These are phyloP conservation scores for Artemia sp. DNA, from an alignment of 2,888 invertebrate genomes.

Conservation along the genomic window DNA sequence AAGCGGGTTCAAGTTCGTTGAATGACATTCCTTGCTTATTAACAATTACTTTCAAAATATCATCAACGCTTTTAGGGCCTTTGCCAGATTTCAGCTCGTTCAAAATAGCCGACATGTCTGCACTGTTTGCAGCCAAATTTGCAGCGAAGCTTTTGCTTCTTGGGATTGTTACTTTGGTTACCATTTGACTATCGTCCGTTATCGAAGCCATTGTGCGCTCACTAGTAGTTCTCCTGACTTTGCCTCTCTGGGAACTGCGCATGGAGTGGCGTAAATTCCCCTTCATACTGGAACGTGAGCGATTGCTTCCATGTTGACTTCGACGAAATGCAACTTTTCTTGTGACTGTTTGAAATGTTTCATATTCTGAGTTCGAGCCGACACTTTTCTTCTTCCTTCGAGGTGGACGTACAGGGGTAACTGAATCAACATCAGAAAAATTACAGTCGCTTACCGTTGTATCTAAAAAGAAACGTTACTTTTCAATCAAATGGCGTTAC, in stretches of 20 bases:
- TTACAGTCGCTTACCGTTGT: not conserved
- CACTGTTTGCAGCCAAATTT: conserved; percentile 54
- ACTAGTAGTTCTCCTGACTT: conserved; percentile 20
- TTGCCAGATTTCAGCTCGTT: conserved; percentile 31
- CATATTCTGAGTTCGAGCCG: conserved; percentile 13
- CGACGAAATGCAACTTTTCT: conserved; percentile 19
- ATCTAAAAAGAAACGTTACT: not conserved
- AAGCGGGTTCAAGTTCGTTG: conserved; percentile 75
- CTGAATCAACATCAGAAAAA: not conserved
- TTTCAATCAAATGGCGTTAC: no score
- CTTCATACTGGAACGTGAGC: conserved; percentile 16
- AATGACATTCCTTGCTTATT: conserved; percentile 84
- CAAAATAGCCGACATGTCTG: conserved; percentile 26
- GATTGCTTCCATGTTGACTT: conserved; percentile 19
- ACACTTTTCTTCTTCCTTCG: conserved; percentile 42
- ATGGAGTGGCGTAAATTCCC: conserved; percentile 21
- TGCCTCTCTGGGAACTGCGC: conserved; percentile 19
- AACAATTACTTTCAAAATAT: conserved; percentile 56
- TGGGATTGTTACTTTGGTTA: conserved; percentile 70
- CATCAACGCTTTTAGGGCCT: conserved; percentile 64
- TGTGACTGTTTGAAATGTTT: not conserved
- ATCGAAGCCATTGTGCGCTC: conserved; percentile 20
- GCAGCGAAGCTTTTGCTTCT: conserved; percentile 63
- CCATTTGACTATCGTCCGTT: conserved; percentile 44
- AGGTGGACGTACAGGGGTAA: conserved; percentile 48